Evolutionary conservation across 1,140 invertebrate species (phyloP), one percentile per base, ranked within the genome.

Genomic region (Neotoxoptera formosana): DNA sequence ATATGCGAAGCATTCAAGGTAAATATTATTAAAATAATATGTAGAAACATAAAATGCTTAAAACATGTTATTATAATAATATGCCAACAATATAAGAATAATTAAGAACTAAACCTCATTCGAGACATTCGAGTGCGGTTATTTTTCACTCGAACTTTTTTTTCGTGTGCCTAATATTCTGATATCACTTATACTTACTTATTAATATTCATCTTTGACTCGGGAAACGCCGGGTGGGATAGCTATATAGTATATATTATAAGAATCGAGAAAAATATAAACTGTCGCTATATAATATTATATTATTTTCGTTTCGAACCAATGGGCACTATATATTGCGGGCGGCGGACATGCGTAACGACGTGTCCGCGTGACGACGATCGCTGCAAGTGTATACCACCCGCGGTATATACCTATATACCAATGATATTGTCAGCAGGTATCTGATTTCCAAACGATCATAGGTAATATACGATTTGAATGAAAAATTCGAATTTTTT

Each of bases 271-370:
- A 67, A 48, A n/a, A 76, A n/a, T 76, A 76, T 76, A 30, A 76
- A 76, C 7, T 76, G 14, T n/a, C 21, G 60, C 60, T 76, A n/a
- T 53, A 53, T 53, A 4, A n/a, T 76, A n/a, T n/a, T n/a, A 67
- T n/a, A 67, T 76, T 47, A 87, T 47, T 87, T 84, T 41, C 25
- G 84, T 87, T 87, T 45, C 84, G 84, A 45, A n/a, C 84, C 45
- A 47, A 48, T n/a, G 45, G 45, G 48, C 45, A 47, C 84, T 41
- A n/a, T n/a, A n/a, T n/a, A n/a, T n/a, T n/a, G n/a, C n/a, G 6
- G 25, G 25, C 30, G 30, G 25, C 25, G 45, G 30, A 47, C 84
- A 47, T 45, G 84, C 84, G 41, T 47, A 47, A 87, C 84, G 84
- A 87, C 45, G 45, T n/a, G 84, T 45, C 84, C 14, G 48, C 30